Percentiles rank a stretch among this genome's conserved stretches.
Evolutionary conservation across 1,140 invertebrate species (phyloP).

Genomic region (Eupristina koningsbergeri): DNA sequence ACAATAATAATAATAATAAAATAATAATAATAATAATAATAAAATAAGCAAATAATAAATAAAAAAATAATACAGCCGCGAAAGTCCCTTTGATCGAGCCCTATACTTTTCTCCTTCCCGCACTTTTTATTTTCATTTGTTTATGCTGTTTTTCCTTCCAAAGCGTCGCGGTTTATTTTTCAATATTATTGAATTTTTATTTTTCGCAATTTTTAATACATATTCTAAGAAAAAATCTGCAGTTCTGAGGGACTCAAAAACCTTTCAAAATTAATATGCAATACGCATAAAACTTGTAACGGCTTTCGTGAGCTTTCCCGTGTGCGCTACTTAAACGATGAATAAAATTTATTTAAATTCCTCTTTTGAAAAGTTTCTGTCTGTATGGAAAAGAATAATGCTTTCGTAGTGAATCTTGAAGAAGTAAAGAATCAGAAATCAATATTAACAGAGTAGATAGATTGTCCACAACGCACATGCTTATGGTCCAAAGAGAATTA

Average conservation of each 20-base stretch:
- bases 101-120: background rate
- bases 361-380: background rate
- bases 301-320: background rate
- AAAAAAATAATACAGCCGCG: too few species aligned
- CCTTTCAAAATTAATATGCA: background rate
- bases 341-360: background rate
- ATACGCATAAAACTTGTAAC: too few species aligned
- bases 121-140: slow-evolving; percentile 31
- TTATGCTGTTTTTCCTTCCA: background rate
- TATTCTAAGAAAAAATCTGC: background rate
- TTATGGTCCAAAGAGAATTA: background rate
- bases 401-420: background rate
- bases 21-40: too few species aligned
- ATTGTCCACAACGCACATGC: background rate
- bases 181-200: background rate
- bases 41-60: too few species aligned
- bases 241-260: background rate
- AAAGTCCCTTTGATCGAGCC: slow-evolving; percentile 40
- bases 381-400: background rate
- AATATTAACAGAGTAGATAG: too few species aligned
- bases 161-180: background rate
- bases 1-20: too few species aligned
- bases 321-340: background rate
- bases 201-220: background rate
- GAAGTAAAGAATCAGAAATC: background rate